Conservation (phyloP, 1,140 invertebrate species). For the Drosophila pallidifrons region DNA sequence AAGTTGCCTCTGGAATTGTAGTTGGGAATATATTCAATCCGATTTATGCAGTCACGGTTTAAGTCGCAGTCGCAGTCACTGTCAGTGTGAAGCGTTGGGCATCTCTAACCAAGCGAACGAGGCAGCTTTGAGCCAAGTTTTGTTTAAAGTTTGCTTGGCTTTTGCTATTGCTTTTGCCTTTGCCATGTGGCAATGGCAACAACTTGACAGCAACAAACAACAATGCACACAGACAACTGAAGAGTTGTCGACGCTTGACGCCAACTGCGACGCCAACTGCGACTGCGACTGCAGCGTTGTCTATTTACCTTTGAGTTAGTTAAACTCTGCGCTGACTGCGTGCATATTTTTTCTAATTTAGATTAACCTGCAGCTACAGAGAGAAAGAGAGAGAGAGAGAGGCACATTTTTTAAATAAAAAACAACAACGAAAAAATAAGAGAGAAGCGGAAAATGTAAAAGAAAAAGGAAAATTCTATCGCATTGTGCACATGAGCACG, state of each 20-base stretch:
- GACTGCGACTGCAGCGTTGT: conserved; percentile 42
- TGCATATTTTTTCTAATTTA: conserved; percentile 83
- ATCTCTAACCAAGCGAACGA: conserved; percentile 42
- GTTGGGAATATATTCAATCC: no score
- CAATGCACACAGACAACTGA: conserved; percentile 63
- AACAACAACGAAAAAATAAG: not conserved
- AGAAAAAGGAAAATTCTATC: conserved; percentile 62
- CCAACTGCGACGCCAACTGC: conserved; percentile 22
- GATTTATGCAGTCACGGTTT: no score
- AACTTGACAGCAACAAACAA: conserved; percentile 48
- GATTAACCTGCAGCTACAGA: conserved; percentile 73
- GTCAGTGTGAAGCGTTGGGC: conserved; percentile 39
- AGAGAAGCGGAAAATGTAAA: not conserved
- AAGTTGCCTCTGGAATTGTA: conserved; percentile 2
- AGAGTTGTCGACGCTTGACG: conserved; percentile 77
- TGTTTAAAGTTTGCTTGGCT: conserved; percentile 77
- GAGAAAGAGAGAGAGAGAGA: conserved; percentile 13
- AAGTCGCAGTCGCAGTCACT: not conserved
- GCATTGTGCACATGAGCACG: conserved; percentile 80
- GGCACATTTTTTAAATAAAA: not conserved
- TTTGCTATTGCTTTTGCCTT: conserved; percentile 4
- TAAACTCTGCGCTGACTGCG: conserved; percentile 64
- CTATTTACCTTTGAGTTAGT: conserved; percentile 78
- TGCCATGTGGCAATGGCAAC: conserved; percentile 46
- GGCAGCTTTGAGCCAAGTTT: conserved; percentile 76